Conservation (phyloP, 2,113 vertebrate species). For the Saccopteryx bilineata region DNA sequence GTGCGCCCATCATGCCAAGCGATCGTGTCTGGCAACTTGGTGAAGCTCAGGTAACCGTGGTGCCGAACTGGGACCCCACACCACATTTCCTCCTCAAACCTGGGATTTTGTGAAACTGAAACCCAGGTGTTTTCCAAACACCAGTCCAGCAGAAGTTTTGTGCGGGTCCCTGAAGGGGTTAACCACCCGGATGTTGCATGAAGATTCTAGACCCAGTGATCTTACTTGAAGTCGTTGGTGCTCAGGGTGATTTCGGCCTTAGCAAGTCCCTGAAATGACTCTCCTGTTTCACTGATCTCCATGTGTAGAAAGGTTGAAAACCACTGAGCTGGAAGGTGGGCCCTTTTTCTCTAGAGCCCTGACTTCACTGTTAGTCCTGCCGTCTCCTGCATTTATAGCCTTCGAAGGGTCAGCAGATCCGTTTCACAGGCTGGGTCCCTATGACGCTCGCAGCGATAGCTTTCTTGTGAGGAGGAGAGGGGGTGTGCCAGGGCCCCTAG, state of each 20-base stretch:
- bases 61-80: accelerated
- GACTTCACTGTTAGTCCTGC: background rate
- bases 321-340: background rate
- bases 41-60: background rate
- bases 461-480: background rate
- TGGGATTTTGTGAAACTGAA: background rate
- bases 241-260: too few species aligned
- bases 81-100: background rate
- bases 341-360: background rate
- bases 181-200: too few species aligned
- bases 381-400: background rate
- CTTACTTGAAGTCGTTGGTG: too few species aligned
- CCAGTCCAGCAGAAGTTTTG: too few species aligned
- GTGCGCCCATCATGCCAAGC: accelerated
- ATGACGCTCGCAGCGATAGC: too few species aligned
- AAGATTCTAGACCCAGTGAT: too few species aligned
- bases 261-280: too few species aligned
- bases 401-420: accelerated
- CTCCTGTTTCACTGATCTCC: too few species aligned
- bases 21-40: background rate
- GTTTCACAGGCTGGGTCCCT: accelerated
- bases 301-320: too few species aligned
- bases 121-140: background rate
- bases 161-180: too few species aligned
- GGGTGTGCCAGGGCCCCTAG: background rate